Evolutionary conservation across 1,140 invertebrate species (phyloP).

Genomic region (Nebria ingens): DNA sequence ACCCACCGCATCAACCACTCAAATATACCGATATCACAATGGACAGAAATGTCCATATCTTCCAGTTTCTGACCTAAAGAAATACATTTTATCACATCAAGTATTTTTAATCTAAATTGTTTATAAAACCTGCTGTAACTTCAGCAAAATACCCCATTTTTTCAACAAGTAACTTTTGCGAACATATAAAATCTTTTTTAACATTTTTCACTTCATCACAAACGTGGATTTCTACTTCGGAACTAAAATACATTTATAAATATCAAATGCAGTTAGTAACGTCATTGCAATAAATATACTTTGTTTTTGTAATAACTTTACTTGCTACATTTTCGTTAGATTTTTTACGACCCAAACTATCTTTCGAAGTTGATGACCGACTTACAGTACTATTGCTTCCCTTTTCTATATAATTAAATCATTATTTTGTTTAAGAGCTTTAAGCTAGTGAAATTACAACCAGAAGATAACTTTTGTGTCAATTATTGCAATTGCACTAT

Average conservation of each 20-base stretch:
- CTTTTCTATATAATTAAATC: background rate
- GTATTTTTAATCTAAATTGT: slow-evolving; percentile 23
- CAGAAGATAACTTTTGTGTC: too few species aligned
- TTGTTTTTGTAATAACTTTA: slow-evolving; percentile 17
- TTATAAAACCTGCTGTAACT: slow-evolving; percentile 53
- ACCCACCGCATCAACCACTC: slow-evolving; percentile 97
- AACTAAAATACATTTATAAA: too few species aligned
- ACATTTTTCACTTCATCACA: slow-evolving; percentile 78
- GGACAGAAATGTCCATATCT: slow-evolving; percentile 92
- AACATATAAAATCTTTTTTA: slow-evolving; percentile 80
- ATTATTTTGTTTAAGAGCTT: background rate
- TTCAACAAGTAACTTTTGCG: slow-evolving; percentile 68
- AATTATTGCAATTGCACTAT: slow-evolving; percentile 12
- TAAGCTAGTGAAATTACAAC: too few species aligned
- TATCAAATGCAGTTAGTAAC: background rate
- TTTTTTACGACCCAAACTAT: slow-evolving; percentile 14
- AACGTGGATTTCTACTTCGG: slow-evolving; percentile 76
- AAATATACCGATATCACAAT: slow-evolving; percentile 87
- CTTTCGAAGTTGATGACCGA: slow-evolving; percentile 4
- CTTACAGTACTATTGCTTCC: background rate
- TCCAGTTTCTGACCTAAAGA: slow-evolving; percentile 69
- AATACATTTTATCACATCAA: slow-evolving; percentile 10
- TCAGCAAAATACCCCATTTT: slow-evolving; percentile 95
- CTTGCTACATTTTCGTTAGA: slow-evolving; percentile 15
- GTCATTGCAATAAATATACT: slow-evolving; percentile 14